These are phyloP conservation scores for Lasiurus cinereus DNA, from an alignment of 2,113 vertebrate genomes.

Conservation along the genomic window DNA sequence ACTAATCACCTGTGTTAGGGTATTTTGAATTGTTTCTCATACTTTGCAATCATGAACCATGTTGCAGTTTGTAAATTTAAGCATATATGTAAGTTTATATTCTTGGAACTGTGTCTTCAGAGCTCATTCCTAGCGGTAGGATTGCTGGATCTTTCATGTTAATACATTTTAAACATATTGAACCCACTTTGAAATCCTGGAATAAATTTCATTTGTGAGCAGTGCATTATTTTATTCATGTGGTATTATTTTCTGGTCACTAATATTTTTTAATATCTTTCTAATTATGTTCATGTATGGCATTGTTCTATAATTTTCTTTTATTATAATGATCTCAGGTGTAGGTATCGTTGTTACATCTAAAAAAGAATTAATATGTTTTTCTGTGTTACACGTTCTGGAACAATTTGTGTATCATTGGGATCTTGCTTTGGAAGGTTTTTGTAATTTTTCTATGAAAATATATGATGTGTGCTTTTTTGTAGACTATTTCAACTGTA, in stretches of 20 bases:
- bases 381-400: background rate
- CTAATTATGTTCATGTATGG: background rate
- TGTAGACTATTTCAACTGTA: too few relatives aligned
- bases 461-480: background rate
- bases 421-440: background rate
- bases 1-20: background rate
- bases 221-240: background rate
- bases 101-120: background rate
- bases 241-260: background rate
- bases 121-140: background rate
- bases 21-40: background rate
- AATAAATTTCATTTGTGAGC: background rate
- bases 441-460: constrained; percentile 9
- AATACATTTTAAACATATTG: background rate
- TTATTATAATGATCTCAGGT: background rate
- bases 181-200: background rate
- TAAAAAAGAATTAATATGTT: constrained; percentile 5
- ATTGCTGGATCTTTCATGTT: background rate
- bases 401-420: background rate
- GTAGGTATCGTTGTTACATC: background rate
- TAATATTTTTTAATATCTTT: background rate
- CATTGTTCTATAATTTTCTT: background rate
- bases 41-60: background rate
- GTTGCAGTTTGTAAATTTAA: background rate
- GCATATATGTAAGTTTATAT: background rate